Evolutionary conservation across 2,888 invertebrate genomes (phyloP), one percentile per base, ranked within the genome.

Genomic region (Drosophila cyrtoloma): DNA sequence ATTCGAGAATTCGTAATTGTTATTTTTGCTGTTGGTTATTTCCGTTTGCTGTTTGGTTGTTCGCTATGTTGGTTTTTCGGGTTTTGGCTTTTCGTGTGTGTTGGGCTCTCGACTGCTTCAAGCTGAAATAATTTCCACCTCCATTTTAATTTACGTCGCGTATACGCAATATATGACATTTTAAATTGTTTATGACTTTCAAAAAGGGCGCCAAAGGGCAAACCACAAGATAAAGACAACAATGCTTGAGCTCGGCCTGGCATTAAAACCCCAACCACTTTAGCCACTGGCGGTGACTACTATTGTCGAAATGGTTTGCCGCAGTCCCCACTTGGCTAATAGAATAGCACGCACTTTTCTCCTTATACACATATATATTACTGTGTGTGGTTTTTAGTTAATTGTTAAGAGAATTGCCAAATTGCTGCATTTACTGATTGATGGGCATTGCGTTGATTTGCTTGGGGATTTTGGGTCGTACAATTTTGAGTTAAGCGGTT

Each of bases 141-240:
- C 55, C 51, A 66, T 73, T 84, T 89, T 86, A 79, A 89, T 89
- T 86, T 86, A 77, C 89, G 62, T 80, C 74, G 81, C 91, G 78
- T 84, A 86, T 82, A 79, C 86, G 89, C 86, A 81, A 77, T 88
- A 64, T 87, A 90, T 84, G 89, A 77, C 81, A 86, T 90, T 87
- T 87, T 90, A 87, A 87, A 87, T 90, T 87, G 91, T 87, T 87
- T 90, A 90, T 84, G 90, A 77, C 80, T 63, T 71, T 60, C 72
- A 71, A 56, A 77, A 79, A 73, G 80, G 72, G 63, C 72, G 71
- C 70, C 79, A 75, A 77, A 71, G 70, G 68, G 74, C 72, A 71
- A 67, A 64, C 71, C 66, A 47, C 60, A 47, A 50, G 67, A 77
- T 81, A 67, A 80, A 80, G 66, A 77, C 70, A 75, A 81, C 71